These are phyloP conservation scores for Kryptolebias ocellatus DNA, from an alignment of 2,797 vertebrate species.

Conservation along the genomic window DNA sequence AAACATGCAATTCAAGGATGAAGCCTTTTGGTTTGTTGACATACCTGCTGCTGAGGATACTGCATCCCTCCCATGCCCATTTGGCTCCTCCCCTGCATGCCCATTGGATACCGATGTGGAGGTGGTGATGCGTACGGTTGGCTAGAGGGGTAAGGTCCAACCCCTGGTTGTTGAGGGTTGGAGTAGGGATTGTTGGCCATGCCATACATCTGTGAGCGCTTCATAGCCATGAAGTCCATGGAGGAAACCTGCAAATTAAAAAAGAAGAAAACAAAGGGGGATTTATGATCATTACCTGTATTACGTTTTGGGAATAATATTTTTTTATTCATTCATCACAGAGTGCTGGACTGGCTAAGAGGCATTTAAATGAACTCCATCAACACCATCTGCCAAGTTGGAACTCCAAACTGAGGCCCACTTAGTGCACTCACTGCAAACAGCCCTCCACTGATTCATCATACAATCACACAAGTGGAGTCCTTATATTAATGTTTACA, in stretches of 20 bases:
- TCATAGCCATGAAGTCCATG: slow-evolving; percentile 96
- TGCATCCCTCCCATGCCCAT: slow-evolving; percentile 90
- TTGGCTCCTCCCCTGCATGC: slow-evolving; percentile 89
- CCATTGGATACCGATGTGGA: slow-evolving; percentile 90
- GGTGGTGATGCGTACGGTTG: slow-evolving; percentile 89
- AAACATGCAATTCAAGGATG: not conserved
- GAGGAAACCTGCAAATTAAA: slow-evolving; percentile 84
- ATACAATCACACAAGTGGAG: slow-evolving; percentile 52
- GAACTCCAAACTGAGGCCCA: slow-evolving; percentile 48
- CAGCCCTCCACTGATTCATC: slow-evolving; percentile 56
- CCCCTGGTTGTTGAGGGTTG: slow-evolving; percentile 77
- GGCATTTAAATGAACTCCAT: slow-evolving; percentile 21
- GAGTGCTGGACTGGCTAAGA: slow-evolving; percentile 25
- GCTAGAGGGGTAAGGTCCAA: slow-evolving; percentile 85
- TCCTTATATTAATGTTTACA: slow-evolving; percentile 61
- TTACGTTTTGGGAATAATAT: slow-evolving; percentile 6
- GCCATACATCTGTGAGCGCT: slow-evolving; percentile 92
- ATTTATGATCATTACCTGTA: slow-evolving; percentile 19
- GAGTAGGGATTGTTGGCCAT: slow-evolving; percentile 90
- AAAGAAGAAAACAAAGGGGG: slow-evolving; percentile 3
- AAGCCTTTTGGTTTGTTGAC: slow-evolving; percentile 17
- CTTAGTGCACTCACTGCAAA: slow-evolving; percentile 51
- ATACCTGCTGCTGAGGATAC: slow-evolving; percentile 94
- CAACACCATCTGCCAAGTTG: slow-evolving; percentile 46
- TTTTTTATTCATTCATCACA: slow-evolving; percentile 11